A percentile compares a stretch with the other conserved stretches of the same genome.
These are phyloP conservation scores for Drosophila grimshawi DNA, from an alignment of 1,140 invertebrate genomes.

Conservation along the genomic window DNA sequence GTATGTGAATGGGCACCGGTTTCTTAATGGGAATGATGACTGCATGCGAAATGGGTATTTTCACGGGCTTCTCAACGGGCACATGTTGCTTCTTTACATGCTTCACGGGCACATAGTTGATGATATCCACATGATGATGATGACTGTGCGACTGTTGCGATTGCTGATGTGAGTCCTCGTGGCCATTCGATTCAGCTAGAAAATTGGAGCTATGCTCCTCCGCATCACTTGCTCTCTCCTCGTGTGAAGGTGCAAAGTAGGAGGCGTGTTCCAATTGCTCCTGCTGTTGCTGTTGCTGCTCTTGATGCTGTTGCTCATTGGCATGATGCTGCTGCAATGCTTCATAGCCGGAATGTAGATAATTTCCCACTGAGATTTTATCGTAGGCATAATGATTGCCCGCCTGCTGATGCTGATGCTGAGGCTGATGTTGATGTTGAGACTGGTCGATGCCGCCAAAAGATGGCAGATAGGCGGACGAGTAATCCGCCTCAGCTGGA, in stretches of 20 bases:
- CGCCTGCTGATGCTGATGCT: conserved; percentile 40
- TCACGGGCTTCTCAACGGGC: conserved; percentile 88
- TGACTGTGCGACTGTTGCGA: conserved; percentile 56
- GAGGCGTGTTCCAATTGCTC: conserved; percentile 49
- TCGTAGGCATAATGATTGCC: conserved; percentile 73
- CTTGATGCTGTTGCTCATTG: conserved; percentile 48
- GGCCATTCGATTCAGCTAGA: conserved; percentile 50
- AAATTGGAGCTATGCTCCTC: conserved; percentile 60
- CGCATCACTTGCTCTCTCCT: conserved; percentile 42
- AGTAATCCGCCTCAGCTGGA: conserved; percentile 36
- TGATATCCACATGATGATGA: conserved; percentile 88
- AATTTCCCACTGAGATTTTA: conserved; percentile 41
- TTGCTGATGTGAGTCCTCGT: conserved; percentile 36
- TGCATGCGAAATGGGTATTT: conserved; percentile 89
- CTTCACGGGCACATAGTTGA: conserved; percentile 88
- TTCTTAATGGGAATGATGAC: conserved; percentile 89
- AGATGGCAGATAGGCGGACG: conserved; percentile 23
- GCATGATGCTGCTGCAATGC: conserved; percentile 54
- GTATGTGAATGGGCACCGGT: conserved; percentile 90
- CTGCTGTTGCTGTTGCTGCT: conserved; percentile 45
- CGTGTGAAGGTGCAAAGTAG: conserved; percentile 44
- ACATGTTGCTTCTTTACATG: conserved; percentile 89
- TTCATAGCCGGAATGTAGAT: conserved; percentile 52
- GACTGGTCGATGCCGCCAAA: conserved; percentile 29
- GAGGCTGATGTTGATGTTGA: conserved; percentile 5